These are phyloP conservation scores for Lutjanus argentimaculatus DNA, from an alignment of 2,797 vertebrate species.

Conservation along the genomic window DNA sequence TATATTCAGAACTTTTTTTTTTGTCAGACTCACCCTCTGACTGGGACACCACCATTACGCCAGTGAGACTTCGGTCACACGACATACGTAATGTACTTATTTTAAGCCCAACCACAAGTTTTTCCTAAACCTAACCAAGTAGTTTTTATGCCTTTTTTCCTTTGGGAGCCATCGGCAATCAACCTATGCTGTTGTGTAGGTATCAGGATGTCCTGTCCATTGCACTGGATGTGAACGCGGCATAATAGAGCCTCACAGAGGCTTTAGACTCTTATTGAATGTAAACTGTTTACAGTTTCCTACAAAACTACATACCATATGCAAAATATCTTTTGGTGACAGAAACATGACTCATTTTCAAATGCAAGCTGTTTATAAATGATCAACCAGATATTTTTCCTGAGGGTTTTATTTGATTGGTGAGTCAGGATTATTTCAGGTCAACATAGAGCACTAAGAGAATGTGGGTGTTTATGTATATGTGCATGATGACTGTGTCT, in stretches of 20 bases:
- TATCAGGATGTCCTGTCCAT: too few relatives aligned
- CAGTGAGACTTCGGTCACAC: too few relatives aligned
- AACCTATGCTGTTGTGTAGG: too few relatives aligned
- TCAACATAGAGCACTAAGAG: not conserved
- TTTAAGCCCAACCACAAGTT: too few relatives aligned
- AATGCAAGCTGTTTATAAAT: not conserved
- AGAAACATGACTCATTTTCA: not conserved
- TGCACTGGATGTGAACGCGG: not conserved
- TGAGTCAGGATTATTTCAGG: constrained; percentile 3
- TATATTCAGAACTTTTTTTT: too few relatives aligned
- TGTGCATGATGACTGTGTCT: not conserved
- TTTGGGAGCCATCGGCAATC: too few relatives aligned
- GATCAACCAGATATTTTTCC: not conserved
- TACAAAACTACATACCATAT: not conserved
- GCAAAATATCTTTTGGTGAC: not conserved
- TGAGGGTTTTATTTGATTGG: not conserved
- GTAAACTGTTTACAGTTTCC: not conserved
- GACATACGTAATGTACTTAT: too few relatives aligned
- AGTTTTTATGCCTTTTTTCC: too few relatives aligned
- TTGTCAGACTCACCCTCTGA: too few relatives aligned
- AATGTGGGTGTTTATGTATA: constrained; percentile 28
- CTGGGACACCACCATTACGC: too few relatives aligned
- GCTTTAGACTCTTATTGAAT: not conserved
- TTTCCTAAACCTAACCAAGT: too few relatives aligned
- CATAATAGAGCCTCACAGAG: not conserved